Conservation (phyloP, 2,113 vertebrate species). For the Stigmatopora nigra region DNA sequence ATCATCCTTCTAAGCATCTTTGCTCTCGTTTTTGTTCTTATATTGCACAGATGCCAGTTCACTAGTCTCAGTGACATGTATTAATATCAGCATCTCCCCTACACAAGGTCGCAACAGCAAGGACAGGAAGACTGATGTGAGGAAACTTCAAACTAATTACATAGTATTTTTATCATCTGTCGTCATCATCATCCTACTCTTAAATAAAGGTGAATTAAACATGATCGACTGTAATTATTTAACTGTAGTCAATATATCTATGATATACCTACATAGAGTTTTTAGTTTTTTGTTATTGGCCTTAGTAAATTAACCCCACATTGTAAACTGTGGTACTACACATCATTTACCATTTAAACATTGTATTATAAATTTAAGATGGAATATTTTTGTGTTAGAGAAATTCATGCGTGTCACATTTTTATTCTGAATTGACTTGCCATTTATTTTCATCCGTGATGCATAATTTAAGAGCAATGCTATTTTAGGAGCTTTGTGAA, state of each 20-base stretch:
- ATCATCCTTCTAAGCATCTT: not conserved
- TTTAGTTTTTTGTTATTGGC: no score
- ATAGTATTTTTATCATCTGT: not conserved
- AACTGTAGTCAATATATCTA: no score
- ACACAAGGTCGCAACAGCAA: slow-evolving; percentile 1
- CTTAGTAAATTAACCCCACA: no score
- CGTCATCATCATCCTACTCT: not conserved
- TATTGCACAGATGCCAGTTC: not conserved
- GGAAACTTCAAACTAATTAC: not conserved
- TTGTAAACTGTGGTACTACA: no score
- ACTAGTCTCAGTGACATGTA: not conserved
- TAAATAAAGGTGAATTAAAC: not conserved
- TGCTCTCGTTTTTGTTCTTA: not conserved
- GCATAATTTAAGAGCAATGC: slow-evolving; percentile 58
- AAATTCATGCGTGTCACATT: not conserved
- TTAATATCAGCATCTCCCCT: not conserved
- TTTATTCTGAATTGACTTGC: slow-evolving; percentile 8
- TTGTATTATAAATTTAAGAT: not conserved
- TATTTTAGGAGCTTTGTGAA: slow-evolving; percentile 54
- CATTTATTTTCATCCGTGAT: slow-evolving; percentile 54
- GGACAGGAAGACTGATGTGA: not conserved
- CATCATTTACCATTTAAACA: not conserved
- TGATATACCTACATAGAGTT: no score
- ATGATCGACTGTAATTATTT: no score
- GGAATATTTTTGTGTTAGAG: not conserved